Evolutionary conservation across 2,797 vertebrate species (phyloP).

Genomic region (Neopelma chrysocephalum): DNA sequence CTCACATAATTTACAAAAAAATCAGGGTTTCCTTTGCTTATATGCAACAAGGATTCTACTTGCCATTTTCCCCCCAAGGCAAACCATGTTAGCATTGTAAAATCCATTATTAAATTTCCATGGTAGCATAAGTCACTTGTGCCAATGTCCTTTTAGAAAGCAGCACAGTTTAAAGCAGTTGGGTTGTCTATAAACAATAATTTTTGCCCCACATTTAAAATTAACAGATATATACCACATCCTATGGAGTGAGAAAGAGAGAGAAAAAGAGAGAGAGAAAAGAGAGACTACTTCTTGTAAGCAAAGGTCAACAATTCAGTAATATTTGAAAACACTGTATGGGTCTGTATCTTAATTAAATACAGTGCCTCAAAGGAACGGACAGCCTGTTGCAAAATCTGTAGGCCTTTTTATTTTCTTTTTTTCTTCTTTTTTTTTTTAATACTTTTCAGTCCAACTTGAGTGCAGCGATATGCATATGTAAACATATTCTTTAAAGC

Average conservation of each 20-base stretch:
- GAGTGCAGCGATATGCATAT: slow-evolving; percentile 95
- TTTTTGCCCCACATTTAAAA: slow-evolving; percentile 83
- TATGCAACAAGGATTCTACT: slow-evolving; percentile 84
- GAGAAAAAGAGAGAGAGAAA: slow-evolving; percentile 72
- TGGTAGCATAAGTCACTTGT: slow-evolving; percentile 77
- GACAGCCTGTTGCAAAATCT: slow-evolving; percentile 77
- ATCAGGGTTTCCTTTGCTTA: slow-evolving; percentile 91
- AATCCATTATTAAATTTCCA: slow-evolving; percentile 79
- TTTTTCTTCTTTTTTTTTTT: slow-evolving; percentile 1
- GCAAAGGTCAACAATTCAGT: slow-evolving; percentile 87
- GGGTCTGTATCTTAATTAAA: slow-evolving; percentile 69
- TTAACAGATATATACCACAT: slow-evolving; percentile 82
- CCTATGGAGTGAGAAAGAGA: slow-evolving; percentile 81
- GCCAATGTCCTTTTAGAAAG: slow-evolving; percentile 81
- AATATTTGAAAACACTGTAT: slow-evolving; percentile 78
- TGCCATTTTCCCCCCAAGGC: slow-evolving; percentile 79
- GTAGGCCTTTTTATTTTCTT: slow-evolving; percentile 64
- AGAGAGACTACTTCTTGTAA: slow-evolving; percentile 83
- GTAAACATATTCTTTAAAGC: slow-evolving; percentile 98
- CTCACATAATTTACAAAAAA: slow-evolving; percentile 99
- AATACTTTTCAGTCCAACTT: slow-evolving; percentile 82
- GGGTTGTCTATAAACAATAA: slow-evolving; percentile 82
- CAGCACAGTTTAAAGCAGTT: slow-evolving; percentile 81
- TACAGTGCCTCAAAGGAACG: slow-evolving; percentile 79
- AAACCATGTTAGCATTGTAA: slow-evolving; percentile 78